Conservation (phyloP, 2,113 vertebrate genomes). For the Oncorhynchus clarkii region DNA sequence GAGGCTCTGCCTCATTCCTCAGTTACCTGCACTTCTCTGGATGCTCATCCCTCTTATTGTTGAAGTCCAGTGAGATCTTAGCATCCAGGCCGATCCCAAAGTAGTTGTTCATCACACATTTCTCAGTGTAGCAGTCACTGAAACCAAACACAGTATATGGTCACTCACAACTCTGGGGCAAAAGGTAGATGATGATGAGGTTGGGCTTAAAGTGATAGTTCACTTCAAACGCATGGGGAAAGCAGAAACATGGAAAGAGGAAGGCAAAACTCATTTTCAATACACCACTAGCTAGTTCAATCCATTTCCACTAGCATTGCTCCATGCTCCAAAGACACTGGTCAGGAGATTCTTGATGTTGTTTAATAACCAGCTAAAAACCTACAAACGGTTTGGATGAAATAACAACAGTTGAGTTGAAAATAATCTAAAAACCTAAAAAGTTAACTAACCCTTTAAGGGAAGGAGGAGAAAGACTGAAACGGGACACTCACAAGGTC, state of each 20-base stretch:
- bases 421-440: no score
- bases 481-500: slow-evolving; percentile 81
- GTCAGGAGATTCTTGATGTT: no score
- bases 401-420: no score
- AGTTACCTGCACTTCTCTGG: slow-evolving; percentile 88
- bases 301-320: no score
- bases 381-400: no score
- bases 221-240: no score
- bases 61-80: slow-evolving; percentile 89
- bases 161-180: neutral
- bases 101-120: slow-evolving; percentile 97
- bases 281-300: no score
- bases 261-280: no score
- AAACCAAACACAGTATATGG: slow-evolving; percentile 3
- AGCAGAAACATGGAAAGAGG: no score
- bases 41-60: slow-evolving; percentile 93
- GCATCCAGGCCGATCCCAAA: slow-evolving; percentile 87
- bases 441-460: no score
- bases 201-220: neutral
- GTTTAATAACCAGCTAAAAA: no score
- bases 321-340: no score
- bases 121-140: slow-evolving; percentile 89
- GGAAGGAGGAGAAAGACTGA: neutral
- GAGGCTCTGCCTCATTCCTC: neutral
- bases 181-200: neutral